Base-by-base conservation (phyloP, 2,888 invertebrate genomes). In the Toxonevra muliebris region DNA sequence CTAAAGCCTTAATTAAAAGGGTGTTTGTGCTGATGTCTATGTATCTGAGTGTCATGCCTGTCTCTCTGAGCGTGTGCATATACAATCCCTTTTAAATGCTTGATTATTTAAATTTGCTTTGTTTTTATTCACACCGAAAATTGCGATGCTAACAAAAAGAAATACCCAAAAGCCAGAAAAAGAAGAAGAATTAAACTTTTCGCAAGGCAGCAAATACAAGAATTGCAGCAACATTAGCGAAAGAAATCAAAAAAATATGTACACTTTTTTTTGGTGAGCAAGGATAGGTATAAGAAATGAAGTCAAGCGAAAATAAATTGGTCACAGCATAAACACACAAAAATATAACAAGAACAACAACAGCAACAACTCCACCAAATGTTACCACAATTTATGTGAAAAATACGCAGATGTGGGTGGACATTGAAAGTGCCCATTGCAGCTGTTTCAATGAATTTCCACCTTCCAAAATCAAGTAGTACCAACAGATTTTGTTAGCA, bases 251-350 rank as follows among this genome's bases (percentile, higher is more conserved):
- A 11, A 17, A 54, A 54, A 17, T 19, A 2, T 20, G 10, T 58
- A 43, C 4, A 42, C 12, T 17, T 59, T 19, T 11, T 1, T 15
- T 19, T 43, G 45, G n/a, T 17, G 45, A 3, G 45, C 4, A 13
- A 17, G 15, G 8, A 9, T 15, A 12, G 1, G 48, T 48, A 15
- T 48, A 48, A 48, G 15, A 13, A 43, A n/a, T 40, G 54, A 41
- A 55, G 63, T 55, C 63, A 63, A 45, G 55, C 43, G 63, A n/a
- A 45, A 54, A 55, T 20, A 40, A 64, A 65, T 59, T 52, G 65
- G 65, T 42, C 52, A 52, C 41, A 20, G 54, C 17, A 42, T 20
- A 8, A 5, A 61, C 17, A 45, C 48, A 3, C 48, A 48, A n/a
- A n/a, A n/a, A n/a, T n/a, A n/a, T n/a, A n/a, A 48, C 48, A 48